A percentile compares a stretch with the other conserved stretches of the same genome.
These are phyloP conservation scores for Diaphora mendica DNA, from an alignment of 2,888 invertebrate genomes.

Conservation along the genomic window DNA sequence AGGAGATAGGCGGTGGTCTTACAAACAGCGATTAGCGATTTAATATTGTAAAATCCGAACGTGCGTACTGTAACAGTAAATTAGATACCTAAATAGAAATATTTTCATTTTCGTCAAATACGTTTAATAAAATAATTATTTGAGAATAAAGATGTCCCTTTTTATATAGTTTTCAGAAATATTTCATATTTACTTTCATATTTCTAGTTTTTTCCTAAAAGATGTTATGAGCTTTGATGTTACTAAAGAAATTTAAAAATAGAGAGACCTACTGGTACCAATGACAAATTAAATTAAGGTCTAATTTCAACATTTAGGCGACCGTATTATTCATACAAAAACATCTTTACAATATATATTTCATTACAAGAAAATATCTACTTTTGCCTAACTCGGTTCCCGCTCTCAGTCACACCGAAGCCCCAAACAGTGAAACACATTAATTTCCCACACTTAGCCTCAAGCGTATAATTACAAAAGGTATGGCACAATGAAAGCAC, in stretches of 20 bases:
- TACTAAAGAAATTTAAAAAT: background rate
- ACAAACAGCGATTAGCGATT: conserved; percentile 55
- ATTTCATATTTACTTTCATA: background rate
- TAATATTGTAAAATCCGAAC: background rate
- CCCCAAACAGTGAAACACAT: conserved; percentile 43
- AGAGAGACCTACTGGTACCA: background rate
- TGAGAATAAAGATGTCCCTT: background rate
- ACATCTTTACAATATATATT: background rate
- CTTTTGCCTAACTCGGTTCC: background rate
- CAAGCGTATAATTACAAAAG: conserved; percentile 67
- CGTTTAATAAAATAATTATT: background rate
- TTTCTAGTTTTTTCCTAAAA: background rate
- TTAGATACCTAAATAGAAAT: background rate
- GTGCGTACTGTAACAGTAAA: background rate
- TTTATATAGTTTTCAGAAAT: background rate
- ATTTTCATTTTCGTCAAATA: background rate
- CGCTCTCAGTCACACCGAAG: conserved; percentile 41
- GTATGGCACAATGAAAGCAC: conserved; percentile 58
- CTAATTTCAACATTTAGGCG: background rate
- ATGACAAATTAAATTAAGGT: background rate
- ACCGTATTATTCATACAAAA: background rate
- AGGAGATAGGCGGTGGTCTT: conserved; percentile 49
- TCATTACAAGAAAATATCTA: background rate
- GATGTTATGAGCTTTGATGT: background rate
- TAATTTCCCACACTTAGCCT: conserved; percentile 81